Conservation (phyloP, 2,888 invertebrate species). For the Ophion slaviceki region DNA sequence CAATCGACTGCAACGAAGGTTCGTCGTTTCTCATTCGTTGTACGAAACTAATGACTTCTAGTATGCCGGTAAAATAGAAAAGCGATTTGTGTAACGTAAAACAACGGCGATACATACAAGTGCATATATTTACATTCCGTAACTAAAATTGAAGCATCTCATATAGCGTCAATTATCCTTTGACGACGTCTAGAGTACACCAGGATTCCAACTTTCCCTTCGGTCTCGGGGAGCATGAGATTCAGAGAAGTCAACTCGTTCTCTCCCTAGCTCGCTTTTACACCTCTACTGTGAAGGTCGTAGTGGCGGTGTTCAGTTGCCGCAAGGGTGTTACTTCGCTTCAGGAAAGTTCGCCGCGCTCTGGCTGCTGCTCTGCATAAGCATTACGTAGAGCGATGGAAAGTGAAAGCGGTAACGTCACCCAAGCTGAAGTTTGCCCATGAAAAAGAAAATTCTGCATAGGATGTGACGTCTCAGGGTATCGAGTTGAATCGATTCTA, state of each 20-base stretch:
- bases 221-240: slow-evolving; percentile 49
- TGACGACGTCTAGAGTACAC: slow-evolving; percentile 62
- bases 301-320: slow-evolving; percentile 58
- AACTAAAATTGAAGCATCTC: slow-evolving; percentile 51
- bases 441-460: slow-evolving; percentile 46
- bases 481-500: slow-evolving; percentile 13
- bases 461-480: background rate
- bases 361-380: slow-evolving; percentile 80
- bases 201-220: slow-evolving; percentile 67
- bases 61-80: too few species aligned
- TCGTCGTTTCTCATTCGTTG: too few species aligned
- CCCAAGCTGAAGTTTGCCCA: slow-evolving; percentile 70
- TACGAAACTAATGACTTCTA: too few species aligned
- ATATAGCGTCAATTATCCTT: slow-evolving; percentile 61
- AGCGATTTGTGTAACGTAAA: background rate
- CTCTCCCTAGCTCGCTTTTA: slow-evolving; percentile 46
- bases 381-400: slow-evolving; percentile 81
- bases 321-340: slow-evolving; percentile 69
- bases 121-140: background rate
- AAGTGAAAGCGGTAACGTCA: slow-evolving; percentile 81
- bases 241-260: slow-evolving; percentile 51
- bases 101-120: background rate
- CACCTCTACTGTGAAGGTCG: slow-evolving; percentile 34
- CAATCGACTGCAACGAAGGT: too few species aligned
- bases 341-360: slow-evolving; percentile 77